Percentiles rank a stretch among this genome's conserved stretches.
phyloP scores from a whole-genome alignment of 2,888 invertebrate species.

The Epistrophe grossulariae region DNA sequence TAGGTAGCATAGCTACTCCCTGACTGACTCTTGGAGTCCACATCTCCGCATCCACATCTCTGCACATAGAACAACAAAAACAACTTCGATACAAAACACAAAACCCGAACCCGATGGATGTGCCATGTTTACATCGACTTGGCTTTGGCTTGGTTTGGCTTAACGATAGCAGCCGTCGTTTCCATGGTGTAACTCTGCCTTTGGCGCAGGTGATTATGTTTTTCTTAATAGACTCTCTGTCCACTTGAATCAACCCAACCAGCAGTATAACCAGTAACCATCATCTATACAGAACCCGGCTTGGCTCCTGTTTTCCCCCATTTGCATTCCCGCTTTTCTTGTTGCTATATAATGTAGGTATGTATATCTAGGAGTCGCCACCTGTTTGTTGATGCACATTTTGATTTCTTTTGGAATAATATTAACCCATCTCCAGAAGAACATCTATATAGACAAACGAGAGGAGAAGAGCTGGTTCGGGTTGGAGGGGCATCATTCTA shows the following conservation, averaged over 20 bases:
- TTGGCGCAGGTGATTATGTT: slow-evolving; percentile 67
- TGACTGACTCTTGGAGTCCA: slow-evolving; percentile 10
- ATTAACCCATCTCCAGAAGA: slow-evolving; percentile 32
- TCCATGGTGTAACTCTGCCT: slow-evolving; percentile 53
- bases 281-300: slow-evolving; percentile 17
- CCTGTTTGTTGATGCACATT: slow-evolving; percentile 60
- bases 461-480: too few species aligned
- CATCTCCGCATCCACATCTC: slow-evolving; percentile 12
- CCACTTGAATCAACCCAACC: slow-evolving; percentile 46
- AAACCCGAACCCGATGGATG: slow-evolving; percentile 27
- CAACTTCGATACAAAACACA: slow-evolving; percentile 35
- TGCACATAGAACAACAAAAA: slow-evolving; percentile 17
- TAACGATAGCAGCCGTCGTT: slow-evolving; percentile 39
- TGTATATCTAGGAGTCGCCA: slow-evolving; percentile 10
- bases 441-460: background rate
- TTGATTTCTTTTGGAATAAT: slow-evolving; percentile 41
- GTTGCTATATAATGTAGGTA: too few species aligned
- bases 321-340: slow-evolving; percentile 12
- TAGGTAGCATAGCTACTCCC: background rate
- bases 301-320: slow-evolving; percentile 8
- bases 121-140: slow-evolving; percentile 54
- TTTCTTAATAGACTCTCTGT: slow-evolving; percentile 56
- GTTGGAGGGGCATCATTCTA: slow-evolving; percentile 5
- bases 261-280: background rate
- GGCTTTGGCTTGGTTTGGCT: slow-evolving; percentile 21